A percentile compares a stretch with the other conserved stretches of the same genome.
Conservation (phyloP, 2,113 vertebrate genomes). For the Zosterops lateralis region DNA sequence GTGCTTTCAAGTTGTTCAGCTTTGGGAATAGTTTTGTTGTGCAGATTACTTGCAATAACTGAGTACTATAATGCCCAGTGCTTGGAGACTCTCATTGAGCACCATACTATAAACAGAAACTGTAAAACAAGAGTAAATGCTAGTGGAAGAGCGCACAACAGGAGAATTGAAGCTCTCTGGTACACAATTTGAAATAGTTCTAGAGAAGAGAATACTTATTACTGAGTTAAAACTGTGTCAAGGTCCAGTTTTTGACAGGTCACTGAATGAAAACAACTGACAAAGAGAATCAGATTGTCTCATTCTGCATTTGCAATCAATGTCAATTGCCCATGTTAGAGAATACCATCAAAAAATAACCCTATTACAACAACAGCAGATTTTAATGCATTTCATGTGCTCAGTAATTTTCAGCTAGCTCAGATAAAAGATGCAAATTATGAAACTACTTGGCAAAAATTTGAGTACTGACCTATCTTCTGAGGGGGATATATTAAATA, state of each 20-base stretch:
- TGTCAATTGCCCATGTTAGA: slow-evolving; percentile 6
- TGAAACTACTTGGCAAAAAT: background rate
- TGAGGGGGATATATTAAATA: background rate
- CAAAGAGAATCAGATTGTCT: background rate
- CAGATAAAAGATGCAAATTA: background rate
- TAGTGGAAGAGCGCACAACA: background rate
- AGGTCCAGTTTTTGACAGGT: slow-evolving; percentile 22
- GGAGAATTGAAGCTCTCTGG: background rate
- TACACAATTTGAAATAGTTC: background rate
- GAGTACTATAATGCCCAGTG: background rate
- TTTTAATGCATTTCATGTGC: slow-evolving; percentile 6
- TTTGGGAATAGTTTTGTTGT: background rate
- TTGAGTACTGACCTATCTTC: background rate
- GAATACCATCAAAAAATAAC: background rate
- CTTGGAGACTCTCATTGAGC: background rate
- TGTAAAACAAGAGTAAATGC: background rate
- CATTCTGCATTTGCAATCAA: background rate
- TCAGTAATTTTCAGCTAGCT: background rate
- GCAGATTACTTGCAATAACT: background rate
- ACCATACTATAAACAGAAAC: background rate
- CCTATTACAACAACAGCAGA: background rate
- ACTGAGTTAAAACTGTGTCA: background rate
- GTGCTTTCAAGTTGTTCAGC: background rate
- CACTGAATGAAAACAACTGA: background rate
- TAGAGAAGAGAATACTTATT: background rate